A percentile compares a stretch with the other conserved stretches of the same genome.
Evolutionary conservation across 2,888 invertebrate genomes (phyloP).

Genomic region (Andrena marginata): DNA sequence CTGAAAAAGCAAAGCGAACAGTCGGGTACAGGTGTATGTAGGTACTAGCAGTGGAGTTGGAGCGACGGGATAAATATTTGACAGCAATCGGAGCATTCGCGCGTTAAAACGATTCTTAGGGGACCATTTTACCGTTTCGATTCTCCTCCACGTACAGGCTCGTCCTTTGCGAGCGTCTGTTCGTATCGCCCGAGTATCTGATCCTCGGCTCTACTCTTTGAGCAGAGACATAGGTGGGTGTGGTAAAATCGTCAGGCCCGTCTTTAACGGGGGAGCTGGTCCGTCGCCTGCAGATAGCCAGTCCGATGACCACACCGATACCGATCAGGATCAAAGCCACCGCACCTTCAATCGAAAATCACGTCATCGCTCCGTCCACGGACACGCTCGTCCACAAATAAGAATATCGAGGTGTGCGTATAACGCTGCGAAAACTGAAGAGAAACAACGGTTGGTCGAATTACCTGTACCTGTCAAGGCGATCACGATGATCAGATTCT

Average conservation of each 20-base stretch:
- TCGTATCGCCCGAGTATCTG: conserved; percentile 77
- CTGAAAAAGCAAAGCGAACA: conserved; percentile 71
- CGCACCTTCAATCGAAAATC: conserved; percentile 68
- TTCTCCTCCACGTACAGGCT: conserved; percentile 82
- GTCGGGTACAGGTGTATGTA: too few species aligned
- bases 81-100: neutral
- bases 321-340: conserved; percentile 82
- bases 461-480: conserved; percentile 79
- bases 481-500: conserved; percentile 80
- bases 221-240: conserved; percentile 81
- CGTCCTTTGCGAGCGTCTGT: conserved; percentile 79
- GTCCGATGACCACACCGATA: conserved; percentile 82
- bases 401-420: neutral
- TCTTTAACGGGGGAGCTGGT: conserved; percentile 68
- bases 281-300: conserved; percentile 81
- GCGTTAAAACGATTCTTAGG: neutral
- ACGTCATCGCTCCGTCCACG: neutral
- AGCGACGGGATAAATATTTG: neutral
- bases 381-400: neutral
- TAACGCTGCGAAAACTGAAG: too few species aligned
- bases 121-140: conserved; percentile 79
- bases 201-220: conserved; percentile 82
- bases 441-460: neutral
- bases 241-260: conserved; percentile 82
- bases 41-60: neutral